Evolutionary conservation across 2,888 invertebrate genomes (phyloP), one percentile per base, ranked within the genome.

Genomic region (Melinaea marsaeus): DNA sequence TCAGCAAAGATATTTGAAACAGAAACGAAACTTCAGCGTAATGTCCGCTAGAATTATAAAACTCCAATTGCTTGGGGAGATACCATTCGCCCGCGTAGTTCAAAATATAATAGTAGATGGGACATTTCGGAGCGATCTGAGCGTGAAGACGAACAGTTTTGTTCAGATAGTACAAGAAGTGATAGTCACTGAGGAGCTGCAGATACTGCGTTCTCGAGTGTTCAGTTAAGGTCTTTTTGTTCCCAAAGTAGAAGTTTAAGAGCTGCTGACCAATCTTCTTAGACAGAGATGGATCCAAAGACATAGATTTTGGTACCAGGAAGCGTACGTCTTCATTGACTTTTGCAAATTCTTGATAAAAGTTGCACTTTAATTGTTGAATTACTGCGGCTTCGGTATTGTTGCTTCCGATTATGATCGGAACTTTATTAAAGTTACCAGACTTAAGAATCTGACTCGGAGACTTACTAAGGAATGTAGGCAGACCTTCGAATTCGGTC

Each of bases 331-430:
- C 79, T 58, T 83, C 75, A 66, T 87, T 87, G 51, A 74, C 82
- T 62, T 81, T 85, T 66, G 87, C 80, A 65, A 78, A 84, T 67
- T 84, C 79, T n/a, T 76, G 75, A 67, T 84, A 84, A 69, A 80
- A 83, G 51, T 84, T 78, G 58, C 74, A 68, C 48, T 75, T 77
- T 2, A 80, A 61, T 57, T 75, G 80, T 66, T 85, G 76, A 37
- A 86, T 68, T 48, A 85, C 65, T 11, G 79, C 75, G 2, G 75
- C 85, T 75, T 90, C 90, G 62, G 81, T 79, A 61, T 87, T 85
- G 69, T 85, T 86, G 69, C 83, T 83, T 22, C 91, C 91, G 57
- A 89, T 88, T 58, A 91, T 84, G 61, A 90, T 69, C 2, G 91
- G 91, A 0, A 91, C 88, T 75, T 86, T 88, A 70, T 86, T 85